Evolutionary conservation across 2,797 vertebrate genomes (phyloP), one percentile per base, ranked within the genome.

Genomic region (Pantherophis alleghaniensis): DNA sequence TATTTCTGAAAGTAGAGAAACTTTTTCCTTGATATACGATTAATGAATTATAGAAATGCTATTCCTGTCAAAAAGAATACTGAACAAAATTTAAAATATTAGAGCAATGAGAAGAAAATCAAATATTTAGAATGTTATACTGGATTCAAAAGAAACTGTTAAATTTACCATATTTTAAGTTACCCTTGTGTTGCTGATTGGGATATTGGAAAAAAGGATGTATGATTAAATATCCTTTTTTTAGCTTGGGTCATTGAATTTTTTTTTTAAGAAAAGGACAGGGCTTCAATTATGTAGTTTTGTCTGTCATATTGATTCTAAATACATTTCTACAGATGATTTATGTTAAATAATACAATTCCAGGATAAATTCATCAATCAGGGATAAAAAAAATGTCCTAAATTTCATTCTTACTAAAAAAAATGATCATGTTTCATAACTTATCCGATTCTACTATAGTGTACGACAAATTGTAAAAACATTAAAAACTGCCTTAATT

Each of bases 131-230:
- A 91, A 92, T 59, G 28, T 1, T 63, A 55, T 26, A 56, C 87
- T 86, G 55, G 63, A 93, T 92, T 89, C 61, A 3, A 90, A 2
- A 16, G 0, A 53, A 90, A 20, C n/a, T 92, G 32, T 60, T 93
- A 92, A 91, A 22, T 42, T 87, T 91, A 89, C 53, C 61, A 11
- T 11, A 24, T 92, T 92, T 92, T 20, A 47, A 91, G 91, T 7
- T 87, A 37, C 16, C 87, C 1, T 91, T 91, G 1, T 28, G 89
- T 42, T 47, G 74, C 42, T 47, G 74, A 24, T 24, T 47, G 37
- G 37, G 20, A 22, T 83, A 24, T 79, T 79, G 20, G 20, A 22
- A 42, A 42, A 32, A 42, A 79, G 42, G 20, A 79, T 42, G 9
- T 20, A 79, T 42, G 74, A 79, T 79, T 79, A 79, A 79, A 22